These are phyloP conservation scores for Caerostris darwini DNA, from an alignment of 1,140 invertebrate genomes.

Conservation along the genomic window DNA sequence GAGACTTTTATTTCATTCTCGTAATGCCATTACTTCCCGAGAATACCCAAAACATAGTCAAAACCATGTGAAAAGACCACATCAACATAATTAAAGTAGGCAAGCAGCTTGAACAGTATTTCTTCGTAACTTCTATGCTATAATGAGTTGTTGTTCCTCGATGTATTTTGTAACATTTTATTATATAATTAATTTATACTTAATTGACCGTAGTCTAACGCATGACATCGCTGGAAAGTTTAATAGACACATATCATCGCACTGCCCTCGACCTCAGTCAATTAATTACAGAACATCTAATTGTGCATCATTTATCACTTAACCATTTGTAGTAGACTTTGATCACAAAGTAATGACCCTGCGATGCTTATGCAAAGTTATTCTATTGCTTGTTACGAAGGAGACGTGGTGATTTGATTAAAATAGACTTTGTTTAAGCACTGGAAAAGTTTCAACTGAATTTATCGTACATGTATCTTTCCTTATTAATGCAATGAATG, in stretches of 20 bases:
- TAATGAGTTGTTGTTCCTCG: conserved; percentile 28
- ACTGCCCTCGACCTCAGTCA: conserved; percentile 46
- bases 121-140: conserved; percentile 19
- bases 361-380: conserved; percentile 7
- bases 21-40: not conserved
- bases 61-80: conserved; percentile 33
- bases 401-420: conserved; percentile 28
- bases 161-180: conserved; percentile 49
- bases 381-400: conserved; percentile 35
- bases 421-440: conserved; percentile 31
- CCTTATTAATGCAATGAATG: too few species aligned
- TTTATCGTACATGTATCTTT: not conserved
- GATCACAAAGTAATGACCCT: conserved; percentile 70
- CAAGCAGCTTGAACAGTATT: not conserved
- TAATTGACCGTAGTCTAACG: conserved; percentile 67
- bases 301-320: conserved; percentile 66
- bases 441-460: not conserved
- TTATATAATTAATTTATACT: conserved; percentile 71
- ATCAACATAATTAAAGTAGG: conserved; percentile 43
- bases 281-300: conserved; percentile 73
- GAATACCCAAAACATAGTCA: conserved; percentile 9
- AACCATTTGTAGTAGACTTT: conserved; percentile 72
- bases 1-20: not conserved
- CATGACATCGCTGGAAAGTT: conserved; percentile 58
- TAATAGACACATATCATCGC: conserved; percentile 70